These are phyloP conservation scores for Pecten maximus DNA, from an alignment of 2,888 invertebrate genomes.

Conservation along the genomic window DNA sequence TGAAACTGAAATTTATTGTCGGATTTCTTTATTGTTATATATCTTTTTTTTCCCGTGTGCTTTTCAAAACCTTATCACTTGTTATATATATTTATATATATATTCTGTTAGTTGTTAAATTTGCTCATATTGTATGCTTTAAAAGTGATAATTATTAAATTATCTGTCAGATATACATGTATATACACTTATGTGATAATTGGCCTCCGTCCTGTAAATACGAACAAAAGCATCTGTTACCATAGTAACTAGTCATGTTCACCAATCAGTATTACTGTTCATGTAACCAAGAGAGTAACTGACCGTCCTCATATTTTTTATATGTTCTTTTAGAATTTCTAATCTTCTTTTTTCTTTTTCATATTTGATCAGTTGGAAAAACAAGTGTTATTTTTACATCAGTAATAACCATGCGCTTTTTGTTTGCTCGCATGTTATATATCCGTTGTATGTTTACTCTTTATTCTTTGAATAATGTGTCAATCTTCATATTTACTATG, in stretches of 20 bases:
- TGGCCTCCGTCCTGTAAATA: background rate
- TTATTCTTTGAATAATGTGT: background rate
- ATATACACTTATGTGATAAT: background rate
- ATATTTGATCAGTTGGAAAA: background rate
- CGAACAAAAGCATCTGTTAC: background rate
- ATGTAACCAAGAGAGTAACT: background rate
- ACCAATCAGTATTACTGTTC: background rate
- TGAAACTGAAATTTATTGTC: background rate
- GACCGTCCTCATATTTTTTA: background rate
- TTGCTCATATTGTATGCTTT: background rate
- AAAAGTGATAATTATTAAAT: background rate
- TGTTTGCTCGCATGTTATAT: background rate
- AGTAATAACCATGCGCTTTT: background rate
- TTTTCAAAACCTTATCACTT: background rate
- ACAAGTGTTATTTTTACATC: no score
- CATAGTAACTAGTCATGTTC: slow-evolving; percentile 25
- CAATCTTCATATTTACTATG: no score
- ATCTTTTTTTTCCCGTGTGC: background rate
- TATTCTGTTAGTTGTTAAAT: slow-evolving; percentile 23
- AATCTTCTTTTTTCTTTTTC: background rate
- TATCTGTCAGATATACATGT: background rate
- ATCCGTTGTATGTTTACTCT: background rate
- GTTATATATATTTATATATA: slow-evolving; percentile 2
- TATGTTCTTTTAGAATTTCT: background rate
- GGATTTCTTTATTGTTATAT: background rate